Evolutionary conservation across 1,140 invertebrate species (phyloP).

Genomic region (Rhopalosiphum padi): DNA sequence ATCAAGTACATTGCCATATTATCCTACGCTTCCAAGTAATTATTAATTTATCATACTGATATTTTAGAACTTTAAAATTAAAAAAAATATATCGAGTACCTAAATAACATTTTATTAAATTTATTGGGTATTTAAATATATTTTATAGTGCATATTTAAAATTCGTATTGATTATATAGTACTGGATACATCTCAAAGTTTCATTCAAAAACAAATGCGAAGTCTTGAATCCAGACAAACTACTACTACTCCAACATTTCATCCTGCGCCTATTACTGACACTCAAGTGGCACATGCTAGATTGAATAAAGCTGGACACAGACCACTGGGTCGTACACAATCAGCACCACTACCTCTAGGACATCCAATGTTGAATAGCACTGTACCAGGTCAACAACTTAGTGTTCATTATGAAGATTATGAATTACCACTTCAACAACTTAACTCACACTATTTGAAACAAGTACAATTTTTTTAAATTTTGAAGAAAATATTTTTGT

Average conservation of each 20-base stretch:
- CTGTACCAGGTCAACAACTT: conserved; percentile 60
- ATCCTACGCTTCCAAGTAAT: conserved; percentile 73
- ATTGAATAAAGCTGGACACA: conserved; percentile 76
- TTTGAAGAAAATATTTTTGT: background rate
- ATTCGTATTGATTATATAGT: conserved; percentile 38
- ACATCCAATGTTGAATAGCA: conserved; percentile 82
- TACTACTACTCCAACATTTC: conserved; percentile 19
- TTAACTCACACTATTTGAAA: conserved; percentile 71
- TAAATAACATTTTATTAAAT: background rate
- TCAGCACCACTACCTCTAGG: conserved; percentile 93
- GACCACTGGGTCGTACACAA: conserved; percentile 89
- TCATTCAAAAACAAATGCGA: conserved; percentile 72
- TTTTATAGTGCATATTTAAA: conserved; percentile 28
- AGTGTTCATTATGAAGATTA: conserved; percentile 71
- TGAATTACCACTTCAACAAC: conserved; percentile 69
- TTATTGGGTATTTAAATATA: background rate
- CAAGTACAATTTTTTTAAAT: conserved; percentile 62
- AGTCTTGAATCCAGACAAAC: conserved; percentile 65
- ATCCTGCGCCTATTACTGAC: conserved; percentile 68
- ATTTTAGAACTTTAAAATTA: background rate
- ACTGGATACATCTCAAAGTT: conserved; percentile 65
- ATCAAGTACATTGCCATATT: conserved; percentile 76
- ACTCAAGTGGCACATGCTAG: conserved; percentile 72
- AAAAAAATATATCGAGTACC: background rate
- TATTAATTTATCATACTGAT: background rate